Base-by-base conservation (phyloP, 1,140 invertebrate species). In the Atopsyche davidsoni region DNA sequence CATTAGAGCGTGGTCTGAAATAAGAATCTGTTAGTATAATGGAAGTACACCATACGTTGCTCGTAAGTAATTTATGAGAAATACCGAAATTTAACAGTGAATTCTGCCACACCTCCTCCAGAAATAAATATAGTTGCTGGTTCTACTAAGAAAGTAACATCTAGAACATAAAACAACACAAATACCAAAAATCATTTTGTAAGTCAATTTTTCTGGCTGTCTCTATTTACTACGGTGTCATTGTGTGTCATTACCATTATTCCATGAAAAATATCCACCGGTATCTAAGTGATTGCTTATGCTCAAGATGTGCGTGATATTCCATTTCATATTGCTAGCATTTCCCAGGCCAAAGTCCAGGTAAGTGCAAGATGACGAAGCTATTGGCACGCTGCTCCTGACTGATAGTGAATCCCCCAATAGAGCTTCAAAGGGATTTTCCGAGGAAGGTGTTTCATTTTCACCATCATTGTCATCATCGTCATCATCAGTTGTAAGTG, bases 291-390 rank as follows among this genome's bases (percentile, higher is more conserved):
- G 45, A n/a, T 46, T 46, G 14, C 11, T 38, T 17, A 46, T 6
- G 3, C 32, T 46, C 2, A 46, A 24, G 18, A 14, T 19, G n/a
- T 46, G 45, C 1, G 45, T 23, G n/a, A 46, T 46, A n/a, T 46
- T 46, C 45, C 45, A 46, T 11, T 21, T 46, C 7, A 38, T 35
- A 17, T 46, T 35, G 22, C 16, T 16, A 7, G 45, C 19, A 38
- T 17, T 46, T 17, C 45, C 45, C 34, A 46, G 39, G 4, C 45
- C 45, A 38, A 46, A 46, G 25, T 46, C 45, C 16, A 46, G 22
- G 18, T 24, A 46, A 18, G 11, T 39, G 4, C 32, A 36, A 17
- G 45, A 46, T 9, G 28, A 14, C n/a, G 45, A 46, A 21, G 39
- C 45, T 14, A 38, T 25, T 1, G 45, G 45, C 14, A 46, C 2